phyloP scores from a whole-genome alignment of 2,113 vertebrate species.

The Delphinapterus leucas region DNA sequence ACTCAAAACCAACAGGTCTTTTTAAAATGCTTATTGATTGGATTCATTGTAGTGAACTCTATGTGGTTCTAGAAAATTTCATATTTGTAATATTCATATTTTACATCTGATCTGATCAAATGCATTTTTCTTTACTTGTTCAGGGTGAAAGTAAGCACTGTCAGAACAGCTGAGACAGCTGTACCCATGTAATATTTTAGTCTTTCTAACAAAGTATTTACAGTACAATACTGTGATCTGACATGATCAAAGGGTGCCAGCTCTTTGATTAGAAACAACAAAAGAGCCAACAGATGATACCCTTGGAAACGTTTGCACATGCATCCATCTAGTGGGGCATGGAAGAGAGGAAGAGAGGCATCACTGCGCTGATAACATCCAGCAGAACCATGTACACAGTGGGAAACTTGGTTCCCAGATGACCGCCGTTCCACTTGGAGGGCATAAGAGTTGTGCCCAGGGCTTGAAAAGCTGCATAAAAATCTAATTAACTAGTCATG shows the following conservation, averaged over 20 bases:
- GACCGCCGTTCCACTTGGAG: background rate
- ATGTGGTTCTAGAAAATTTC: background rate
- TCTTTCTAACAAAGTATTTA: constrained; percentile 21
- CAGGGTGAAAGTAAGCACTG: background rate
- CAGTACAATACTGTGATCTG: constrained; percentile 30
- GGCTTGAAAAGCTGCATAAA: background rate
- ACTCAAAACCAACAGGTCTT: background rate
- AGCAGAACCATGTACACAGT: background rate
- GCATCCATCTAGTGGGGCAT: background rate
- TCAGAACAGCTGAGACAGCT: background rate
- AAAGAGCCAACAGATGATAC: background rate
- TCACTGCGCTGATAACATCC: too few species aligned
- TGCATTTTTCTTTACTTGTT: background rate
- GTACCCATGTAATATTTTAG: background rate
- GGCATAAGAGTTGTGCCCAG: background rate
- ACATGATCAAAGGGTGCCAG: constrained; percentile 40
- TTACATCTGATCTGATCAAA: background rate
- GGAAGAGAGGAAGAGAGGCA: background rate
- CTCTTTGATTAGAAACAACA: constrained; percentile 59
- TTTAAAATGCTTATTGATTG: background rate
- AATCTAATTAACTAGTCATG: constrained; percentile 12
- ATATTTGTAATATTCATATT: background rate
- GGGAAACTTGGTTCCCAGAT: background rate
- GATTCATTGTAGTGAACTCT: background rate
- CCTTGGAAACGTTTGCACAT: background rate